Evolutionary conservation across 2,797 vertebrate genomes (phyloP), one percentile per base, ranked within the genome.

Genomic region (Hippocampus kuda): DNA sequence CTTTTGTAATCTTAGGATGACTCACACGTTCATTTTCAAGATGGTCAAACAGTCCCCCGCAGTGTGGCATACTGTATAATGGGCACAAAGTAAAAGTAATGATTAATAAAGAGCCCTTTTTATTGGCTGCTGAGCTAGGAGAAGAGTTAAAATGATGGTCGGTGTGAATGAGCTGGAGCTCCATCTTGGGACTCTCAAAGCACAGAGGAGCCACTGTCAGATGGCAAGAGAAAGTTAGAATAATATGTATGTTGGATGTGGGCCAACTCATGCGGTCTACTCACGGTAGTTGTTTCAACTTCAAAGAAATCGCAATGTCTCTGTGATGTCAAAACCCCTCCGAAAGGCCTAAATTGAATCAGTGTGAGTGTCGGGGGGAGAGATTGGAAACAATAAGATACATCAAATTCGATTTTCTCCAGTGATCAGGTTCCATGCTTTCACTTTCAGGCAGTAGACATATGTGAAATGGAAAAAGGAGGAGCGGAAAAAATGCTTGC

Each of bases 211-310:
- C 71, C 76, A 75, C 79, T 79, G 72, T 83, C 70, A 82, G 71
- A 48, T 69, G 82, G 81, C 72, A 79, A 78, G 73, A 78, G 76
- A 74, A 83, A 75, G 72, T 79, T 82, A 72, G 70, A 83, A 87
- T 80, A 85, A 88, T 84, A 87, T 87, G 72, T 83, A 69, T 73
- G 66, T 86, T 87, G 87, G 83, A 82, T n/a, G 56, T 61, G 20
- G 56, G 76, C 87, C 83, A 76, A 79, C 66, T 56, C 54, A 82
- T 81, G 77, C 77, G 74, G 73, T 81, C 80, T 71, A 70, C 73
- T 77, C 69, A 53, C 71, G 68, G 77, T 77, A 77, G 74, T 80
- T 76, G 69, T 78, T 60, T 72, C 80, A 84, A 86, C 71, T 38
- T 80, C 70, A 79, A 67, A 73, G 65, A 66, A 78, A 7, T 24